Base-by-base conservation (phyloP, 2,797 vertebrate genomes). In the Euphonia xanthogaster region DNA sequence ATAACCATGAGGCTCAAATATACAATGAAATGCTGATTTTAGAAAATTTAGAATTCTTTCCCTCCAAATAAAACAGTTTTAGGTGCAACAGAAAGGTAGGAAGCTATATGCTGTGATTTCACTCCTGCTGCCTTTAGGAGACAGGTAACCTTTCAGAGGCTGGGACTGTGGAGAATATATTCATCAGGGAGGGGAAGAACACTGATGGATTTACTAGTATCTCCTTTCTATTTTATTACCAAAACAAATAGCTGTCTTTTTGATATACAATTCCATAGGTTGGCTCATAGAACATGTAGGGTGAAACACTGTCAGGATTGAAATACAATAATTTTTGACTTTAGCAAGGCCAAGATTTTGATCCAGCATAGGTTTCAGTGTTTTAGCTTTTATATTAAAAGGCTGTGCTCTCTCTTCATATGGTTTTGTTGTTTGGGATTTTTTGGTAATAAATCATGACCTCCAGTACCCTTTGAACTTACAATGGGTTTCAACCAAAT, bases 181-280 rank as follows among this genome's bases (percentile, higher is more conserved):
- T 91, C 65, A 83, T 94, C 82, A 48, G 58, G 79, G 76, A 88
- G 62, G 51, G 33, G 45, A 75, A 75, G 47, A 73, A 45, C 14
- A 47, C 42, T 83, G 88, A 88, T 75, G 28, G 90, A 94, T 96
- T 95, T 96, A 94, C 70, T 70, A 45, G 50, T 27, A 66, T 82
- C 76, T 94, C 78, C 51, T 91, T 83, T 88, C 72, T 80, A 33
- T 83, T 96, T 94, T 94, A 95, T 81, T 93, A 90, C 88, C 85
- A 93, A 93, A 96, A 94, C 94, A 96, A 94, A 78, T 63, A 93
- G 58, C 51, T 95, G 73, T 88, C 90, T 95, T 75, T 83, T 72
- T 95, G 82, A 95, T 95, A 80, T 90, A 94, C 40, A 83, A 1
- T 91, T 90, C 68, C 45, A 70, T 70, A 86, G 54, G 58, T 3